Evolutionary conservation across 2,888 invertebrate genomes (phyloP).

Genomic region (Ecliptopera silaceata): DNA sequence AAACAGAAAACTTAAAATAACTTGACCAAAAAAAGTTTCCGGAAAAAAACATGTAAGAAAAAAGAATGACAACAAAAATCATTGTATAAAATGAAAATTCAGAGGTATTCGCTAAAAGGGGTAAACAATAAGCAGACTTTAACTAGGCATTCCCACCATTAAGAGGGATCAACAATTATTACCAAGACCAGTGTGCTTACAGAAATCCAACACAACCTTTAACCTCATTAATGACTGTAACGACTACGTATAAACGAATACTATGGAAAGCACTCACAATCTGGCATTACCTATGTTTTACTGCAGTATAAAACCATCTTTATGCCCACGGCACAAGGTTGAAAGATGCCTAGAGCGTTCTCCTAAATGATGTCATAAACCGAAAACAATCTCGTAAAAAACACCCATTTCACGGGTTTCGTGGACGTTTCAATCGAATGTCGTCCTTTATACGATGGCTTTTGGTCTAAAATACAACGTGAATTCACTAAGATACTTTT

Average conservation of each 20-base stretch:
- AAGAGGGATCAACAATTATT: background rate
- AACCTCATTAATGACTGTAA: slow-evolving; percentile 53
- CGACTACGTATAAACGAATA: slow-evolving; percentile 55
- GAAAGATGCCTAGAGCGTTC: slow-evolving; percentile 34
- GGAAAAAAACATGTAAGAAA: background rate
- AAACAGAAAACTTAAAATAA: too few species aligned
- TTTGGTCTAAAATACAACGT: slow-evolving; percentile 19
- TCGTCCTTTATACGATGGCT: slow-evolving; percentile 26
- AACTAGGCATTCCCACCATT: background rate
- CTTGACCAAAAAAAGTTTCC: background rate
- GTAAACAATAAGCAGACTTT: background rate
- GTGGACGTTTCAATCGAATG: slow-evolving; percentile 37
- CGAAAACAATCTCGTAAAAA: slow-evolving; percentile 53
- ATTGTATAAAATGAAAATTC: background rate
- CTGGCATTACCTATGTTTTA: slow-evolving; percentile 38
- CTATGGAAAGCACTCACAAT: slow-evolving; percentile 47
- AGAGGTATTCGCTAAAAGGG: slow-evolving; percentile 1
- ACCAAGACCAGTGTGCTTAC: background rate
- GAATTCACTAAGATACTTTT: slow-evolving; percentile 1
- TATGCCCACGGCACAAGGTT: slow-evolving; percentile 38
- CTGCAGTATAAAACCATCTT: slow-evolving; percentile 36
- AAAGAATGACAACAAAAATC: too few species aligned
- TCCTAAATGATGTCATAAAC: slow-evolving; percentile 44
- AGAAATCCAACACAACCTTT: slow-evolving; percentile 22
- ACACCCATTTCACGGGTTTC: slow-evolving; percentile 37